A percentile compares a stretch with the other conserved stretches of the same genome.
These are phyloP conservation scores for Cyprinodon diabolis DNA, from an alignment of 2,797 vertebrate species.

Conservation along the genomic window DNA sequence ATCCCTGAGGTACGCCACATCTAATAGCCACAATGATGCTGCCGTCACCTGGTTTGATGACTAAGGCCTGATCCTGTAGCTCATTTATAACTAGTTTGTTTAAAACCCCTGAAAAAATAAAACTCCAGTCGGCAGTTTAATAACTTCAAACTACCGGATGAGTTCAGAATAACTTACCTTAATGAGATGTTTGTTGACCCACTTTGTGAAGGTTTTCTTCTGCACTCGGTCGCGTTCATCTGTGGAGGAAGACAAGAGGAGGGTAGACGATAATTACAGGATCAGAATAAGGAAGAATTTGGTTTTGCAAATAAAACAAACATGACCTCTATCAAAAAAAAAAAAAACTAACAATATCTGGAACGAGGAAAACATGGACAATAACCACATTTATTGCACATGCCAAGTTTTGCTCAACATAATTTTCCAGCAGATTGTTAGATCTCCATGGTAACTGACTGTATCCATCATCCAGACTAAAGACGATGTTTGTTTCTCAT, in stretches of 20 bases:
- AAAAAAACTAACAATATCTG: not conserved
- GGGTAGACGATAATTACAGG: conserved; percentile 33
- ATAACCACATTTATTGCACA: too few species aligned
- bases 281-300: not conserved
- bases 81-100: not conserved
- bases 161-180: conserved; percentile 82
- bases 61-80: not conserved
- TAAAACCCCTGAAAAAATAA: not conserved
- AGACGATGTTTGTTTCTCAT: too few species aligned
- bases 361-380: not conserved
- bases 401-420: too few species aligned
- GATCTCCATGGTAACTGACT: too few species aligned
- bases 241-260: conserved; percentile 60
- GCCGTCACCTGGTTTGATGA: not conserved
- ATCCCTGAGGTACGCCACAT: not conserved
- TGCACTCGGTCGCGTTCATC: conserved; percentile 98
- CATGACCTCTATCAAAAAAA: not conserved
- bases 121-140: not conserved
- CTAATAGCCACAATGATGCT: too few species aligned
- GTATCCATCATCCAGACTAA: too few species aligned
- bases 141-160: too few species aligned
- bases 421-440: not conserved
- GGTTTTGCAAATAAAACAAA: not conserved
- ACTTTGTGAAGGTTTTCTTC: conserved; percentile 99
- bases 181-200: conserved; percentile 99